Base-by-base conservation (phyloP, 2,113 vertebrate genomes). In the Corythoichthys haematopterus region DNA sequence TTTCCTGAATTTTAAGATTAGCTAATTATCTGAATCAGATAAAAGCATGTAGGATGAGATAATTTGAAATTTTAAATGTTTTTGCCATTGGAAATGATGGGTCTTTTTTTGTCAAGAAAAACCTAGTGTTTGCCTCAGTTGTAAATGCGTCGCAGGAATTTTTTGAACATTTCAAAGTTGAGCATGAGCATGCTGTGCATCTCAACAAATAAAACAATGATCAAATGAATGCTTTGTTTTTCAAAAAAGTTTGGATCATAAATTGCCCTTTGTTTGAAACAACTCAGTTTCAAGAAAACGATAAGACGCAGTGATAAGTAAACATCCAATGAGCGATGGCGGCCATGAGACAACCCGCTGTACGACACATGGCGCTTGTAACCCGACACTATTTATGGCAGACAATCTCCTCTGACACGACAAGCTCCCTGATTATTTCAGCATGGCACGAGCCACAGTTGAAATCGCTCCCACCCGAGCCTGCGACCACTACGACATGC, bases 391-490 rank as follows among this genome's bases (percentile, higher is more conserved):
- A 12, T 83, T 83, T 79, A 76, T 73, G 65, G 69, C 74, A 37
- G 59, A 38, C 53, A 82, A 75, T 68, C 74, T 75, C 76, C 72
- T 61, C 40, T 67, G 79, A 80, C 68, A 77, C 64, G 20, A 3
- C 69, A 69, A 72, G 70, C 65, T 52, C 43, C 14, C 61, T 75
- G 78, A 87, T 78, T 79, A 80, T 74, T 85, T 66, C 78, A 82
- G 64, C 80, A 68, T 81, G 77, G 77, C 80, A 80, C 16, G 0
- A 77, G 64, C 61, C 68, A 64, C 78, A 81, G 77, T 85, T 82
- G 79, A 85, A 82, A 75, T 1, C 16, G 52, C 65, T 74, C 47
- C 73, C 68, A 76, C 28, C 46, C 83, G 81, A 87, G 77, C 68
- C 65, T 38, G 7, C 65, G 83, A 82, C 81, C 80, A 68, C 35